These are phyloP conservation scores for Ophioderma brevispina DNA, from an alignment of 35 echinoderm and acorn worm genomes.

Conservation along the genomic window DNA sequence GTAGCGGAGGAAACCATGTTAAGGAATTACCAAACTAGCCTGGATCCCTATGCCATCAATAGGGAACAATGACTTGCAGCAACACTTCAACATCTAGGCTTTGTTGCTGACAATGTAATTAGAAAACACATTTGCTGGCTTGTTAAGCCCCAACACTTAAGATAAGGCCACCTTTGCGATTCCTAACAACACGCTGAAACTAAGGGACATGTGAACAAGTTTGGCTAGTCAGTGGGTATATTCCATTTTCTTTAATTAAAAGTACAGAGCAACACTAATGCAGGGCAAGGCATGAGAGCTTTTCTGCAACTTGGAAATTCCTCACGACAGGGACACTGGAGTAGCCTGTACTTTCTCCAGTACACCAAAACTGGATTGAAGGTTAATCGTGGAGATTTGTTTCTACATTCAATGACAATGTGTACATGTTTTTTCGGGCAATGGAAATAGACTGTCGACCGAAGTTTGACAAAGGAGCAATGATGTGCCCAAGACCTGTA, in stretches of 20 bases:
- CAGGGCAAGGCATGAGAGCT: background rate
- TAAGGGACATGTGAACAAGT: background rate
- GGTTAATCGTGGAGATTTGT: background rate
- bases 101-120: background rate
- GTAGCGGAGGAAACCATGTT: background rate
- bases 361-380: background rate
- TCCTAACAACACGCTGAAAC: background rate
- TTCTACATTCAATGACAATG: background rate
- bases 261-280: background rate
- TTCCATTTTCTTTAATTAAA: background rate
- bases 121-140: background rate
- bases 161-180: background rate
- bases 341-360: background rate
- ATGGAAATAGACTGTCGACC: background rate
- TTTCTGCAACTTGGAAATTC: background rate
- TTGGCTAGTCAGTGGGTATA: background rate
- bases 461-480: background rate
- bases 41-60: background rate
- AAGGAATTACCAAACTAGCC: background rate
- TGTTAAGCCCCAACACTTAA: background rate
- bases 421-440: background rate
- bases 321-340: background rate
- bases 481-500: constrained; percentile 4
- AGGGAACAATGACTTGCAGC: background rate
- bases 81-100: background rate